Base-by-base conservation (phyloP, 2,113 vertebrate genomes). In the Lagopus muta region DNA sequence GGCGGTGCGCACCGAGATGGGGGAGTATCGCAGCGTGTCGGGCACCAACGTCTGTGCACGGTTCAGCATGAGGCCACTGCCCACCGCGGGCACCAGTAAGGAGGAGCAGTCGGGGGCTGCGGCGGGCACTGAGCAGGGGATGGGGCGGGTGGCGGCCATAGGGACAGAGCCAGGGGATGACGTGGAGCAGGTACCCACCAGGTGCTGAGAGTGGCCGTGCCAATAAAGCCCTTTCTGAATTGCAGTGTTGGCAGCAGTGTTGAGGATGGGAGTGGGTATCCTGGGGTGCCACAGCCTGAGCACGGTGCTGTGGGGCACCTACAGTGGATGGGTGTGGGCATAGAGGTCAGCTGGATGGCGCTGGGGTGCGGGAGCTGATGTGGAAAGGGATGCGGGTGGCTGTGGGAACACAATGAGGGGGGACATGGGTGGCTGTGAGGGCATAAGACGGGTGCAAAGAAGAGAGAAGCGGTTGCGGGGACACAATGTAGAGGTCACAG, bases 1-100 rank as follows among this genome's bases (percentile, higher is more conserved):
- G 82, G 74, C 50, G 0, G 50, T 94, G 25, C 83, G 36, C 2
- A 97, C 86, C 0, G 96, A 97, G 74, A 83, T 62, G 74, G 96
- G 95, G 38, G 96, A 97, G 65, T 97, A 97, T 75, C 94, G 81
- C 70, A 96, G 97, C 3, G 3, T 96, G 19, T 97, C 97, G 0
- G 97, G 96, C 18, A 94, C 92, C 62, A 94, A 95, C 27, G 27
- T 97, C 85, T 91, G 94, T 5, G 96, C 88, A 13, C 92, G 79
- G 58, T 97, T 96, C 4, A 96, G 88, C 62, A 30, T 97, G 95
- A 96, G 87, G 72, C 94, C 97, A 3, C 71, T 94, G 73, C 57
- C 82, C 0, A 72, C 69, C 10, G n/a, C 13, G 0, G 40, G 76
- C 36, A 16, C n/a, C 18, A 19, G 55, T 19, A 48, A 10, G 34